Conservation (phyloP, 2,113 vertebrate species). For the Eulacestoma nigropectus region DNA sequence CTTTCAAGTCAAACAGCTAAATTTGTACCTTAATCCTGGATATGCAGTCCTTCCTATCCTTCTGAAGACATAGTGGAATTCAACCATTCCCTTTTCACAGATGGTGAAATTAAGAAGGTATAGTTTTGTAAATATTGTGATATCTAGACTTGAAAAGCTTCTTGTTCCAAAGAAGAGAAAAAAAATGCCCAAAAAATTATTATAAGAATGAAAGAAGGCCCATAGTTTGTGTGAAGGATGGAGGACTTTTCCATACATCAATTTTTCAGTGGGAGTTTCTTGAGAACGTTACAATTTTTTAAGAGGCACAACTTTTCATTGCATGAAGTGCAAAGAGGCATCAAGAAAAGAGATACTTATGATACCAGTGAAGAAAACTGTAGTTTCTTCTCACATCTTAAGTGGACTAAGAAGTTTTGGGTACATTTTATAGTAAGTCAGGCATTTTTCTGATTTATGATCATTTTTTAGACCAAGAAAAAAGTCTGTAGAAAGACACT, state of each 20-base stretch:
- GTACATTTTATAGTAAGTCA: not conserved
- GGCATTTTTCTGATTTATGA: not conserved
- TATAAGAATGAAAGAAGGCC: not conserved
- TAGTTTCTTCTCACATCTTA: not conserved
- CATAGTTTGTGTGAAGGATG: not conserved
- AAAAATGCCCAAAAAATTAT: not conserved
- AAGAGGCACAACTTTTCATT: not conserved
- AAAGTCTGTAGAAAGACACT: not conserved
- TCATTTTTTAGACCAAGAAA: not conserved
- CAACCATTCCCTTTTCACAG: not conserved
- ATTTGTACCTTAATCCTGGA: not conserved
- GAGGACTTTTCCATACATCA: not conserved
- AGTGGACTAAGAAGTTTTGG: not conserved
- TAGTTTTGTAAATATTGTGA: not conserved
- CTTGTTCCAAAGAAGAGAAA: not conserved
- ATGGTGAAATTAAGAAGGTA: not conserved
- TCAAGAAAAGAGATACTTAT: not conserved
- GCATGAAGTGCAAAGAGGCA: not conserved
- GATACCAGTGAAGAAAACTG: not conserved
- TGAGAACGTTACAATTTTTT: not conserved
- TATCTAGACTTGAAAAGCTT: not conserved
- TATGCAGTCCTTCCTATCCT: not conserved
- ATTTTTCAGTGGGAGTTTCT: not conserved
- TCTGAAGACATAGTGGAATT: not conserved
- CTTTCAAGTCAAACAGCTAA: not conserved